Evolutionary conservation across 2,888 invertebrate genomes (phyloP).

Genomic region (Scaeva pyrastri): DNA sequence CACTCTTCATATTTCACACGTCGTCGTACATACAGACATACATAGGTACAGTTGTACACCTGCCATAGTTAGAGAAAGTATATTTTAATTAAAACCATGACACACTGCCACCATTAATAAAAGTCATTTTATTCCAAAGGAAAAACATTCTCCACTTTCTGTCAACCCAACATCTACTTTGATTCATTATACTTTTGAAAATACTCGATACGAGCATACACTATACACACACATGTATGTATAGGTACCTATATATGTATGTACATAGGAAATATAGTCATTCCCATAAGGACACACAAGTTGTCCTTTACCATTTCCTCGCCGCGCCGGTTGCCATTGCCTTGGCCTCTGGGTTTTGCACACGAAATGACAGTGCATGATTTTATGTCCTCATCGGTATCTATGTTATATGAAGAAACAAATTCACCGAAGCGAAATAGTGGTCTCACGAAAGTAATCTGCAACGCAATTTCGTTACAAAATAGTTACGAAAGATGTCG

Average conservation of each 20-base stretch:
- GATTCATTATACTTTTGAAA: conserved; percentile 57
- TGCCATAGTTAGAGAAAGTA: conserved; percentile 12
- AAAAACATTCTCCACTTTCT: conserved; percentile 50
- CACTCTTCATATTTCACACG: too few relatives aligned
- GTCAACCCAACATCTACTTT: conserved; percentile 64
- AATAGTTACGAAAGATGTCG: conserved; percentile 56
- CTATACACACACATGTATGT: too few relatives aligned
- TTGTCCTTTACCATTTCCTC: background rate
- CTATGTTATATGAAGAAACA: conserved; percentile 48
- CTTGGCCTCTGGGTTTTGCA: background rate
- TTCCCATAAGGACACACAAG: conserved; percentile 5
- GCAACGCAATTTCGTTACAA: conserved; percentile 69
- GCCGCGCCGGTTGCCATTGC: too few relatives aligned
- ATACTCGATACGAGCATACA: conserved; percentile 19
- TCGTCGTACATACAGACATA: too few relatives aligned
- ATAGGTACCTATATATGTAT: too few relatives aligned
- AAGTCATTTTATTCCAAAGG: conserved; percentile 61
- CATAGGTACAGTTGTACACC: background rate
- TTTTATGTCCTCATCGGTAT: conserved; percentile 52
- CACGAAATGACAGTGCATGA: conserved; percentile 55
- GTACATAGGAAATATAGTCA: background rate
- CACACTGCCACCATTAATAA: conserved; percentile 58
- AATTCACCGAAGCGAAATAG: conserved; percentile 60
- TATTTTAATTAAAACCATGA: conserved; percentile 66
- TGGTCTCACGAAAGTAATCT: conserved; percentile 64